Evolutionary conservation across 2,113 vertebrate species (phyloP), one percentile per base, ranked within the genome.

Genomic region (Actenoides hombroni): DNA sequence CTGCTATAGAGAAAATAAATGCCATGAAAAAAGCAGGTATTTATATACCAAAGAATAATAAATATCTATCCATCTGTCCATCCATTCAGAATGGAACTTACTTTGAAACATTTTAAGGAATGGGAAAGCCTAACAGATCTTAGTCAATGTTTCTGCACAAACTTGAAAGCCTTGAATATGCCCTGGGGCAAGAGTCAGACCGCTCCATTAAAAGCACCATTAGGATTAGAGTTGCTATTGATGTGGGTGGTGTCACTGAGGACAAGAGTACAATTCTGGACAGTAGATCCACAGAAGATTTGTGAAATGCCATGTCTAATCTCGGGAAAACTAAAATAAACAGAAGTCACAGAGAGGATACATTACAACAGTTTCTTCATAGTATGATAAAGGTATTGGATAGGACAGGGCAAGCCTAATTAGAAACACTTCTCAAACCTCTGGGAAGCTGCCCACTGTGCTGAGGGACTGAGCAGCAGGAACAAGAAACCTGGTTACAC

Each of bases 391-490:
- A 94, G 95, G 84, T 40, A 95, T 57, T 91, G 87, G 63, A 88
- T 77, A 92, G 90, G 96, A 96, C 83, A 93, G 73, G 89, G 68
- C 53, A 91, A 93, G 78, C 70, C 88, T 96, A 97, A 97, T 94
- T 76, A 95, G 89, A 96, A 92, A 95, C 80, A 96, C 86, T 96
- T 93, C 59, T 75, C 83, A 90, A 90, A 80, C 84, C 87, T 93
- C 91, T 94, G 85, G 96, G 75, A 94, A 84, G 95, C 81, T 88
- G 94, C 96, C 94, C 81, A 96, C 92, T 97, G 95, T 85, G 96
- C 93, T 70, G 23, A 80, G 96, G 69, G 92, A 96, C 86, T 19
- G 12, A 35, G 68, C 74, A 13, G 60, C 85, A 88, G 91, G 81
- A 93, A 96, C 79, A 70, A 94, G 57, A 88, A 96, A 94, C 54